These are phyloP conservation scores for Phalacrocorax brasilianus DNA, from an alignment of 2,113 vertebrate genomes.

Conservation along the genomic window DNA sequence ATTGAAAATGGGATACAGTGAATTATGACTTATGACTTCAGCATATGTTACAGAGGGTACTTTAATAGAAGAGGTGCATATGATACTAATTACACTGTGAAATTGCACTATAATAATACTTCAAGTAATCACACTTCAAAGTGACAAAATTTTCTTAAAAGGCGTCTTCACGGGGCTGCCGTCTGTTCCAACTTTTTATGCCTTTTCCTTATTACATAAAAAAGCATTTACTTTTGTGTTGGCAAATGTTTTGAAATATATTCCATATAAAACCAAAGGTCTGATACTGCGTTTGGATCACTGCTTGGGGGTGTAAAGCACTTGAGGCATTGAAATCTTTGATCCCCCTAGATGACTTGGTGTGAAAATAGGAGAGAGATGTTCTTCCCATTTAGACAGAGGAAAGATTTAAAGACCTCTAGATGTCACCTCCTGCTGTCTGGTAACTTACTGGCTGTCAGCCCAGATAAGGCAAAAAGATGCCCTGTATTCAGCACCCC, in stretches of 20 bases:
- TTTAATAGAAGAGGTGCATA: slow-evolving; percentile 15
- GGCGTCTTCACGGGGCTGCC: neutral
- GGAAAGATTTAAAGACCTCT: neutral
- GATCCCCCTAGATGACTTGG: neutral
- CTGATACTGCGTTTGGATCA: neutral
- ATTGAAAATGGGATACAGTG: slow-evolving; percentile 31
- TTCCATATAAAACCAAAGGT: neutral
- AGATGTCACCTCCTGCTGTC: neutral
- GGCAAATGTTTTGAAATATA: neutral
- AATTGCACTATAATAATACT: slow-evolving; percentile 42
- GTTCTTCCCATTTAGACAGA: neutral
- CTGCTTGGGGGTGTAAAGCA: neutral
- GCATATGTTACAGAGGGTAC: slow-evolving; percentile 40
- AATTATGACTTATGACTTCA: slow-evolving; percentile 61
- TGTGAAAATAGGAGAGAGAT: neutral
- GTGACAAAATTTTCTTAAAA: slow-evolving; percentile 34
- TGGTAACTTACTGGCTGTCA: neutral
- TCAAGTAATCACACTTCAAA: slow-evolving; percentile 42
- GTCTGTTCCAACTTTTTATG: neutral
- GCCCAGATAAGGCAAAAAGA: neutral
- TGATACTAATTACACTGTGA: slow-evolving; percentile 56
- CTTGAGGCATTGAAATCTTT: neutral
- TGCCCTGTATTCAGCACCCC: neutral
- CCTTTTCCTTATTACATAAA: neutral
- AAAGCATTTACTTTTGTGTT: neutral